These are phyloP conservation scores for Eunapius fragilis DNA, from an alignment of 37 sponge, comb jelly and placozoan species.

Conservation along the genomic window DNA sequence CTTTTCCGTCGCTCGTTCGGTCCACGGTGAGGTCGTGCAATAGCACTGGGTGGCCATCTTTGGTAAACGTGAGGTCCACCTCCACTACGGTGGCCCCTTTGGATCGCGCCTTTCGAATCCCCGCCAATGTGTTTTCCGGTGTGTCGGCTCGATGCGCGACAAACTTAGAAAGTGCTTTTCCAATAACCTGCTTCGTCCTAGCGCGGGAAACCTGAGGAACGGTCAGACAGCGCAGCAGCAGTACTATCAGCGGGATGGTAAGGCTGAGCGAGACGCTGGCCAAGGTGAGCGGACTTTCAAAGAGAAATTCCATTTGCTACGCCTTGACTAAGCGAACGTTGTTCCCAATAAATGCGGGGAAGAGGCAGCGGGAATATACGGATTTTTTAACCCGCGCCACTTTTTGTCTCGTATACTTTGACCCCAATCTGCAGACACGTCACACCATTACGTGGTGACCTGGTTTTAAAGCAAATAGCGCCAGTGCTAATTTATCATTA, in stretches of 20 bases:
- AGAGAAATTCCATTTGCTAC: background rate
- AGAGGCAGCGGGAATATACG: too few species aligned
- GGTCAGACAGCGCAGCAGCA: background rate
- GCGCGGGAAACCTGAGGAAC: background rate
- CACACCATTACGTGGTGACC: too few species aligned
- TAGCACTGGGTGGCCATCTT: conserved; percentile 50
- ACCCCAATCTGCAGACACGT: too few species aligned
- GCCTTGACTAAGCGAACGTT: background rate
- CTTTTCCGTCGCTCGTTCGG: conserved; percentile 37
- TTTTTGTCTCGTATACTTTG: too few species aligned
- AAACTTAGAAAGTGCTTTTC: background rate
- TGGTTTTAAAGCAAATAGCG: too few species aligned
- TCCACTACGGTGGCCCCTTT: conserved; percentile 44
- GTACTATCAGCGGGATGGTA: background rate
- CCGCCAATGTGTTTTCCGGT: conserved; percentile 58
- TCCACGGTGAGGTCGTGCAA: conserved; percentile 49
- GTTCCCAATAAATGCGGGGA: too few species aligned
- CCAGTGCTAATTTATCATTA: too few species aligned
- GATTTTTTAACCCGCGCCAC: too few species aligned
- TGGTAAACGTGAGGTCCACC: conserved; percentile 40
- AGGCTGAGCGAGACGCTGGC: background rate
- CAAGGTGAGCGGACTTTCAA: background rate
- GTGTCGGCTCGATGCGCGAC: conserved; percentile 49
- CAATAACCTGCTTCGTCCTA: background rate
- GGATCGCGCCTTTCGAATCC: conserved; percentile 15